phyloP scores from a whole-genome alignment of 2,797 vertebrate genomes.

The Benthosema pterotum region DNA sequence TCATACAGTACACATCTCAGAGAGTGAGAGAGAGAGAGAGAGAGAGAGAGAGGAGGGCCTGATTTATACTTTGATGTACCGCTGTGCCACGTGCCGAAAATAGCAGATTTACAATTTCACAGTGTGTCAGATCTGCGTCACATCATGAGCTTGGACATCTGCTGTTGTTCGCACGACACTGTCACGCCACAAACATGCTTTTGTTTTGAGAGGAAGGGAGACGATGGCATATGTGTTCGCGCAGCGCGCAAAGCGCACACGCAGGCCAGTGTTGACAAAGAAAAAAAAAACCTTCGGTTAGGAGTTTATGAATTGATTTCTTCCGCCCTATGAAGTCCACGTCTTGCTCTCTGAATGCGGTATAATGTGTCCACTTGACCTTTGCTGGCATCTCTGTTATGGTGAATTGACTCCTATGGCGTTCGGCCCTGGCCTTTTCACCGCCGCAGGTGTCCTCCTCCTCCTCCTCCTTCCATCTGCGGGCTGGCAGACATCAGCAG shows the following conservation, averaged over 20 bases:
- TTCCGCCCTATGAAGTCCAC: constrained; percentile 71
- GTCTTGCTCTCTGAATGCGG: constrained; percentile 71
- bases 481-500: constrained; percentile 60
- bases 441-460: constrained; percentile 60
- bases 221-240: constrained; percentile 27
- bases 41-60: too few species aligned
- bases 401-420: constrained; percentile 78
- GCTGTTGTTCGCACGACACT: too few species aligned
- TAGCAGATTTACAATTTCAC: too few species aligned
- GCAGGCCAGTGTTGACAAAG: constrained; percentile 32
- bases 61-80: too few species aligned
- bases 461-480: constrained; percentile 62
- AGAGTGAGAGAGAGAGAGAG: constrained; percentile 38
- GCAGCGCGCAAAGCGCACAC: constrained; percentile 15
- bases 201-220: constrained; percentile 52
- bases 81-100: too few species aligned
- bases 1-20: constrained; percentile 40
- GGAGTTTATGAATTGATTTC: constrained; percentile 83
- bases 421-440: constrained; percentile 82
- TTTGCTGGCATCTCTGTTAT: constrained; percentile 74
- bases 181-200: not conserved
- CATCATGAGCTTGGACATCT: too few species aligned
- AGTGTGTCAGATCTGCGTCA: too few species aligned
- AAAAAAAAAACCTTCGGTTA: constrained; percentile 77
- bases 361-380: constrained; percentile 78